Base-by-base conservation (phyloP, 2,888 invertebrate species). In the Agonum fuliginosum region DNA sequence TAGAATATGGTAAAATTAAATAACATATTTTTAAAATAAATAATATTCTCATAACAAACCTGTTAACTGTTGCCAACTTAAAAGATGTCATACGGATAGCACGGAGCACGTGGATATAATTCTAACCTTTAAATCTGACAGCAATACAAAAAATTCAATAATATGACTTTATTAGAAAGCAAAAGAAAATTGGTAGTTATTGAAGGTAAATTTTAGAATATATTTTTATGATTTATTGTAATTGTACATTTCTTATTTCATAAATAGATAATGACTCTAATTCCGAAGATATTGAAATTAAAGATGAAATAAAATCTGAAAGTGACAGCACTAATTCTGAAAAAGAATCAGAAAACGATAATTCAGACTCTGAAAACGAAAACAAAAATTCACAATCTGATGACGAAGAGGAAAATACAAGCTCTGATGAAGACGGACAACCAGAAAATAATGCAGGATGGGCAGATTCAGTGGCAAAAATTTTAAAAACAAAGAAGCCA, bases 401-500 rank as follows among this genome's bases (percentile, higher is more conserved):
- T 14, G 83, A 84, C 80, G 83, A 84, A 69, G 80, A 77, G 48
- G 67, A 22, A 17, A 34, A 58, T 20, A 70, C n/a, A n/a, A n/a
- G n/a, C n/a, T n/a, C 46, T 37, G 43, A 70, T 12, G 14, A 24
- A 34, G 43, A 70, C 12, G 14, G 22, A 34, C 72, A 77, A 51
- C 58, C 48, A 67, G 80, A 81, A 14, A 81, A 81, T 14, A 94
- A 94, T 85, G 87, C 90, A 79, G 93, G 93, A 1, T 96, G 95
- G 95, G 95, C 94, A 1, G 93, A 95, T 86, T 95, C 93, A 0
- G 91, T 96, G 84, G 89, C 92, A 4, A 95, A 95, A 86, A 93
- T 96, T 80, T 88, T 96, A 20, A 91, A 90, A 78, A 90, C 93
- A 0, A 93, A 90, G 24, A 94, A 94, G 84, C 93, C 94, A 0